A percentile compares a stretch with the other conserved stretches of the same genome.
These are phyloP conservation scores for Periophthalmodon schlosseri DNA, from an alignment of 2,113 vertebrate species.

Conservation along the genomic window DNA sequence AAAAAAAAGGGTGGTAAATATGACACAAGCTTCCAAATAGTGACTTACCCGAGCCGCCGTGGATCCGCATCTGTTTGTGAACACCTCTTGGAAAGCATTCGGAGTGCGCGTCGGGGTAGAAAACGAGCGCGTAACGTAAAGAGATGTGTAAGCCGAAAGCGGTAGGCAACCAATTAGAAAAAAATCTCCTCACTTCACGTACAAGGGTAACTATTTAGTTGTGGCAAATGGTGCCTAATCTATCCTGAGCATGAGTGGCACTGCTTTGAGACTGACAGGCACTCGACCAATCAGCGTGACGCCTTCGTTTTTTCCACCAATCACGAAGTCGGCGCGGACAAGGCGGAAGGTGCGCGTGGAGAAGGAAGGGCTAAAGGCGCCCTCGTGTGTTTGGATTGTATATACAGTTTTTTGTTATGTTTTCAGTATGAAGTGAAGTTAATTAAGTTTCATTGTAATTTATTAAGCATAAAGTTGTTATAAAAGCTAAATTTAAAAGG, in stretches of 20 bases:
- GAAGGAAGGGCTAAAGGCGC: slow-evolving; percentile 66
- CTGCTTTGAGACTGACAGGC: slow-evolving; percentile 56
- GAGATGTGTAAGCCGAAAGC: slow-evolving; percentile 40
- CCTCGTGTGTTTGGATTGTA: slow-evolving; percentile 70
- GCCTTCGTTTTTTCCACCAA: slow-evolving; percentile 49
- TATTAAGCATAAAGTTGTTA: too few relatives aligned
- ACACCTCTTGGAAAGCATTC: slow-evolving; percentile 44
- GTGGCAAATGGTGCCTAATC: slow-evolving; percentile 79
- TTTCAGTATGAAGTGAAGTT: slow-evolving; percentile 23
- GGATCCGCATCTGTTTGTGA: slow-evolving; percentile 77
- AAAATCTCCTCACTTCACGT: slow-evolving; percentile 62
- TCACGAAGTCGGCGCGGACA: slow-evolving; percentile 42
- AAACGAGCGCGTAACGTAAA: not conserved
- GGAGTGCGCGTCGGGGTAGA: slow-evolving; percentile 8
- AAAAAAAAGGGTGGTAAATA: slow-evolving; percentile 22
- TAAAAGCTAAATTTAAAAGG: too few relatives aligned
- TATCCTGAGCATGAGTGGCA: slow-evolving; percentile 73
- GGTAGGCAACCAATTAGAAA: slow-evolving; percentile 38
- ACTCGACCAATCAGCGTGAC: slow-evolving; percentile 59
- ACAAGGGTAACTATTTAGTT: slow-evolving; percentile 78
- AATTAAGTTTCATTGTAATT: too few relatives aligned
- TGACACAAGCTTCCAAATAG: slow-evolving; percentile 50
- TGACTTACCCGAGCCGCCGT: slow-evolving; percentile 75
- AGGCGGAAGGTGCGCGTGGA: slow-evolving; percentile 56
- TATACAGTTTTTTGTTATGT: slow-evolving; percentile 70